Evolutionary conservation across 1,140 invertebrate species (phyloP).

Genomic region (Saccostrea glomerata): DNA sequence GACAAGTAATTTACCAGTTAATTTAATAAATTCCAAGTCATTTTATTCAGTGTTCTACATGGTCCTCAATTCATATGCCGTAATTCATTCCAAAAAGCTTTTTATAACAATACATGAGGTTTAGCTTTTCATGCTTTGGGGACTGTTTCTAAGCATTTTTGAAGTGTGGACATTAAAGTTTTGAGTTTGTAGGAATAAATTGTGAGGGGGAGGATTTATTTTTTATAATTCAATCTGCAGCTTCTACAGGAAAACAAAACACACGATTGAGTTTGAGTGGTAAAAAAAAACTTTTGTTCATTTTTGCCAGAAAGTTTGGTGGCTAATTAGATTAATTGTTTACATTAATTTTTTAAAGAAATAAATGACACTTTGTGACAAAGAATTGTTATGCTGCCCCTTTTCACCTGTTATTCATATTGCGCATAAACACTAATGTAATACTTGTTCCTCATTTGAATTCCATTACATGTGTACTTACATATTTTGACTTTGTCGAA

Average conservation of each 20-base stretch:
- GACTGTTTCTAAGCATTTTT: not conserved
- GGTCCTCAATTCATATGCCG: not conserved
- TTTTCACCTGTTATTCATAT: not conserved
- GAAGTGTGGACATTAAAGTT: too few species aligned
- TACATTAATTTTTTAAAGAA: not conserved
- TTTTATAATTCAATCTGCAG: not conserved
- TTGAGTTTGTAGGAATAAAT: too few species aligned
- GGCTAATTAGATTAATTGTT: conserved; percentile 9
- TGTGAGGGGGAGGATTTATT: too few species aligned
- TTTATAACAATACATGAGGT: not conserved
- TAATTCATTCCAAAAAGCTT: not conserved
- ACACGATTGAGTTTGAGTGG: not conserved
- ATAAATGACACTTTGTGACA: not conserved
- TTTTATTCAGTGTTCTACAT: not conserved
- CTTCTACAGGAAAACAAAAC: conserved; percentile 13
- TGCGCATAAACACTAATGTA: too few species aligned
- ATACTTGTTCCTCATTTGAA: too few species aligned
- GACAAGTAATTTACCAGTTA: too few species aligned
- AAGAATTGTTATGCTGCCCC: not conserved
- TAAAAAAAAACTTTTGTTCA: not conserved
- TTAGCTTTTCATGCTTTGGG: not conserved
- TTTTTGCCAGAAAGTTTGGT: not conserved
- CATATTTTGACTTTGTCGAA: too few species aligned
- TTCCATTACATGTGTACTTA: not conserved
- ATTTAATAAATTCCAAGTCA: too few species aligned